Conservation (phyloP, 2,888 invertebrate genomes). For the Flexamia atlantica region DNA sequence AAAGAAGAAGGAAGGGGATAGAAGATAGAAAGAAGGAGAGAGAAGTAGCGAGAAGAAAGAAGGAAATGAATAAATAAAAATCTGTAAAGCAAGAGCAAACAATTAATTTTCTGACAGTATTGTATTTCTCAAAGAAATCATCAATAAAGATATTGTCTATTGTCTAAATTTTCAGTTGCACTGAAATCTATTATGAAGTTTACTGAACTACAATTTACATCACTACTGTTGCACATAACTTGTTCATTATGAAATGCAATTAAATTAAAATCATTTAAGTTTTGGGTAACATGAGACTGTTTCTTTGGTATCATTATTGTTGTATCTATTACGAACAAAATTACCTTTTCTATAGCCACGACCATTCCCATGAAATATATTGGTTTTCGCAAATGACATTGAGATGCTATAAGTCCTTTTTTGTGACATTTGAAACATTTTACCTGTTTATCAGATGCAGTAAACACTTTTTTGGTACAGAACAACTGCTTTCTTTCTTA, state of each 20-base stretch:
- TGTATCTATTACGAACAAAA: not conserved
- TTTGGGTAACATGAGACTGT: constrained; percentile 15
- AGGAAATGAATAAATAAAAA: too few species aligned
- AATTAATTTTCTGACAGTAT: too few species aligned
- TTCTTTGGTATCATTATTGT: not conserved
- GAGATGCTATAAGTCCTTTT: not conserved
- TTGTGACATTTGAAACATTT: constrained; percentile 58
- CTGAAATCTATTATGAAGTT: constrained; percentile 57
- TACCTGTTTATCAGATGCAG: not conserved
- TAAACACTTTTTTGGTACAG: constrained; percentile 6
- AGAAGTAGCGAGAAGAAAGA: too few species aligned
- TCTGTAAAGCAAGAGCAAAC: too few species aligned
- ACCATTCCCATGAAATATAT: constrained; percentile 10
- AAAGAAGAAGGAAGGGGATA: too few species aligned
- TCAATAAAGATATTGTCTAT: too few species aligned
- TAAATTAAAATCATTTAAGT: not conserved
- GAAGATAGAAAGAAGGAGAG: too few species aligned
- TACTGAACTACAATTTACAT: not conserved
- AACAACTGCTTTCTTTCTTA: constrained; percentile 9
- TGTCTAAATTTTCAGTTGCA: constrained; percentile 42
- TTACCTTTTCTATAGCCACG: not conserved
- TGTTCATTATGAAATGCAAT: not conserved
- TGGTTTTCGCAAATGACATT: constrained; percentile 28
- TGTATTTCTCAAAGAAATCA: too few species aligned
- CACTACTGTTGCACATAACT: not conserved